Evolutionary conservation across 1,140 invertebrate genomes (phyloP).

Genomic region (Drosophila triauraria): DNA sequence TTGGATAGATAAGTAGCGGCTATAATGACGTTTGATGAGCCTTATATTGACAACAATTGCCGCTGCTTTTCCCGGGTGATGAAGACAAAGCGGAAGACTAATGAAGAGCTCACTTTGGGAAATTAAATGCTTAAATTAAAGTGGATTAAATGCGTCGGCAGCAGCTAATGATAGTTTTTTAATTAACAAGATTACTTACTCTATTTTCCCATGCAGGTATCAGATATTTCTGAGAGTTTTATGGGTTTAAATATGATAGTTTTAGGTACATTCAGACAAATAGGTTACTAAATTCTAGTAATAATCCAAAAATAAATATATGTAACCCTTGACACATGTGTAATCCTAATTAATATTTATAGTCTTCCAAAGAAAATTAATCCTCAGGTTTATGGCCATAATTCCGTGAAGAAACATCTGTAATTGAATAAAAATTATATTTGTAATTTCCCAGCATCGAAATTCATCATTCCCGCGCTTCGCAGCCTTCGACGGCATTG

Average conservation of each 20-base stretch:
- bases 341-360: background rate
- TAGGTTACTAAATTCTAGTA: background rate
- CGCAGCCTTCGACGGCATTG: constrained; percentile 5
- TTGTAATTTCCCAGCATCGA: constrained; percentile 6
- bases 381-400: background rate
- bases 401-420: background rate
- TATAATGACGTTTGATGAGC: constrained; percentile 40
- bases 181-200: background rate
- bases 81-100: constrained; percentile 43
- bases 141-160: background rate
- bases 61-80: constrained; percentile 8
- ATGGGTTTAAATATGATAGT: background rate
- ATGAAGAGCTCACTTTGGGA: constrained; percentile 19
- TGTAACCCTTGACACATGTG: background rate
- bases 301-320: background rate
- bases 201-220: background rate
- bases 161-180: background rate
- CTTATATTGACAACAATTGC: constrained; percentile 66
- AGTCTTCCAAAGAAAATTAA: background rate
- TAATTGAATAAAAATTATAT: constrained; percentile 1
- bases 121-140: constrained; percentile 11
- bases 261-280: background rate
- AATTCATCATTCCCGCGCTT: background rate
- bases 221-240: background rate
- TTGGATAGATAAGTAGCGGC: constrained; percentile 18